A percentile compares a stretch with the other conserved stretches of the same genome.
Evolutionary conservation across 2,113 vertebrate genomes (phyloP).

Genomic region (Neolamprologus ventralis): DNA sequence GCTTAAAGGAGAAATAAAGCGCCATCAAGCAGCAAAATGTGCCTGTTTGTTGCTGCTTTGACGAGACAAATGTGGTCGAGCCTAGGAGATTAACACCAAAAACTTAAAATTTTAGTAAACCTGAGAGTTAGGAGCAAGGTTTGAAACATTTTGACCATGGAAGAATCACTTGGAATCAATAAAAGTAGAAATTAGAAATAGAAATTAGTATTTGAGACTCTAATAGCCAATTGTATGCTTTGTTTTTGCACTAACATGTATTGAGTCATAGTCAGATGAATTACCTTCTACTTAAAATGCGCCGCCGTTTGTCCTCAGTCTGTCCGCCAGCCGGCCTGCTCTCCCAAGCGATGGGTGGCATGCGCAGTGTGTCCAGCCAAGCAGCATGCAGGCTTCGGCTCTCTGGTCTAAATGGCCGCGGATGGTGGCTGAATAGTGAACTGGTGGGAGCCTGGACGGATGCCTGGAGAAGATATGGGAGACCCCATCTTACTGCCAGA

Average conservation of each 20-base stretch:
- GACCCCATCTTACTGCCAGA: constrained; percentile 37
- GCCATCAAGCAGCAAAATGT: background rate
- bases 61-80: background rate
- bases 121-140: background rate
- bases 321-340: background rate
- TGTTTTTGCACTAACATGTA: background rate
- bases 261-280: background rate
- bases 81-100: background rate
- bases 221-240: background rate
- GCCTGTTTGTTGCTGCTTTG: background rate
- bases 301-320: background rate
- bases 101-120: background rate
- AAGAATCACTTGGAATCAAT: background rate
- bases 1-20: background rate
- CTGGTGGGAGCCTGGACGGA: constrained; percentile 43
- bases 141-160: background rate
- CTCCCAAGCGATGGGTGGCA: constrained; percentile 10
- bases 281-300: constrained; percentile 29
- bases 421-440: constrained; percentile 50
- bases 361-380: constrained; percentile 13
- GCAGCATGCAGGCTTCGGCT: background rate
- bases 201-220: background rate
- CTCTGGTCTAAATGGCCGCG: constrained; percentile 34
- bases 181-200: background rate
- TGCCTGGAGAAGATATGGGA: constrained; percentile 40